Evolutionary conservation across 2,888 invertebrate species (phyloP).

Genomic region (Neoitamus cyanurus): DNA sequence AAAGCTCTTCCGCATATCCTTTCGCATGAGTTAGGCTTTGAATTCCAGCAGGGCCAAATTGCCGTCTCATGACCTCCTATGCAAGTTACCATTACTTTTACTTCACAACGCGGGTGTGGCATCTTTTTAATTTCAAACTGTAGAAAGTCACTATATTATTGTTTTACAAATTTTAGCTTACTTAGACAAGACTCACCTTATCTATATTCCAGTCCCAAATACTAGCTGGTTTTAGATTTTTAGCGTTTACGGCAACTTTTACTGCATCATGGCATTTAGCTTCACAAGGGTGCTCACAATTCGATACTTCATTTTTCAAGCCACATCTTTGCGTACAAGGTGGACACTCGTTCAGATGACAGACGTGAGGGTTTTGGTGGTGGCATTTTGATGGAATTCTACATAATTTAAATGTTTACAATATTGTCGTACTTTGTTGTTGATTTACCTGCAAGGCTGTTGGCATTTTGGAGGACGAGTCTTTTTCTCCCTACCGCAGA

Average conservation of each 20-base stretch:
- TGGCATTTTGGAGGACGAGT: constrained; percentile 84
- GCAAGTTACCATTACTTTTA: constrained; percentile 77
- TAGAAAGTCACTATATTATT: background rate
- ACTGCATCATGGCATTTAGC: constrained; percentile 82
- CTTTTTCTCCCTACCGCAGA: constrained; percentile 84
- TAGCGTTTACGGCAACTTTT: constrained; percentile 71
- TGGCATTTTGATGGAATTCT: constrained; percentile 85
- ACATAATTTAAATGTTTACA: constrained; percentile 46
- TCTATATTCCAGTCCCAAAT: constrained; percentile 74
- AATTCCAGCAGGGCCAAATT: constrained; percentile 77
- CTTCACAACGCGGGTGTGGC: constrained; percentile 79
- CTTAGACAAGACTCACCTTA: constrained; percentile 59
- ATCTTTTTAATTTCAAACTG: constrained; percentile 68
- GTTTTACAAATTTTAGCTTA: background rate
- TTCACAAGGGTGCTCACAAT: constrained; percentile 73
- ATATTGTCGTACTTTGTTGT: constrained; percentile 40
- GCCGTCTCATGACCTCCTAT: constrained; percentile 78
- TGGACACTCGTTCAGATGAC: constrained; percentile 87
- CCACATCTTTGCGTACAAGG: constrained; percentile 82
- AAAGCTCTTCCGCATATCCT: constrained; percentile 79
- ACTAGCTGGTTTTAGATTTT: constrained; percentile 70
- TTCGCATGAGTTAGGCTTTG: constrained; percentile 81
- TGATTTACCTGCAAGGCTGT: constrained; percentile 72
- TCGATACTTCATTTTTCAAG: constrained; percentile 63
- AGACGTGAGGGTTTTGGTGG: constrained; percentile 82